phyloP scores from a whole-genome alignment of 2,113 vertebrate species.

The Xenotilapia flavipinnis region DNA sequence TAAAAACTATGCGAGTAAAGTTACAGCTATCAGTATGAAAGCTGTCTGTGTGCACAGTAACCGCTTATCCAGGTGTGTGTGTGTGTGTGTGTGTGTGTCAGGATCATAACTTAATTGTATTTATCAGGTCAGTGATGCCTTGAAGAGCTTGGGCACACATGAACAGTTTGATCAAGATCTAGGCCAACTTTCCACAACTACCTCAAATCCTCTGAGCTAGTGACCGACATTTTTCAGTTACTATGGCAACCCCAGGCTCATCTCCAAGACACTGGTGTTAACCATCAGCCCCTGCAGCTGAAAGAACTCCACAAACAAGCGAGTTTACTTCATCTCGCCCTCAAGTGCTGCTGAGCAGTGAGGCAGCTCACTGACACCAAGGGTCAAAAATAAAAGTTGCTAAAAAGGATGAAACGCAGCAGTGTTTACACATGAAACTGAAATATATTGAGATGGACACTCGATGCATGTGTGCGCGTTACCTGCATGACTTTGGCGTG shows the following conservation, averaged over 20 bases:
- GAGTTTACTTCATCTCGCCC: background rate
- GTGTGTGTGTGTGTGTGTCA: background rate
- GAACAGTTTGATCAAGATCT: conserved; percentile 16
- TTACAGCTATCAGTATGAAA: background rate
- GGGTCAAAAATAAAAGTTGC: background rate
- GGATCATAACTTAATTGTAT: conserved; percentile 13
- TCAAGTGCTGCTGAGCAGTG: background rate
- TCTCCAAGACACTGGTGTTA: conserved; percentile 25
- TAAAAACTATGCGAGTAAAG: background rate
- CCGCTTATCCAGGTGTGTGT: background rate
- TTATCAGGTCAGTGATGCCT: conserved; percentile 49
- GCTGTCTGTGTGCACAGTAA: background rate
- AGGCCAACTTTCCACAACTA: conserved; percentile 23
- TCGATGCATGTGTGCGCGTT: background rate
- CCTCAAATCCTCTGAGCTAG: conserved; percentile 34
- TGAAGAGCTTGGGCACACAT: background rate
- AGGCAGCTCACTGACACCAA: background rate
- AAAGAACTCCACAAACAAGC: background rate
- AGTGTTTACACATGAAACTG: background rate
- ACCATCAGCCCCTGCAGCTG: conserved; percentile 13
- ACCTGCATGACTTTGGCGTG: conserved; percentile 99
- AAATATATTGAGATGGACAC: background rate
- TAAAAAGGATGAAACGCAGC: background rate
- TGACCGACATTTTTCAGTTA: conserved; percentile 18
- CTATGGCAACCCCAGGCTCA: conserved; percentile 41